Evolutionary conservation across 2,113 vertebrate species (phyloP).

Genomic region (Girardinichthys multiradiatus): DNA sequence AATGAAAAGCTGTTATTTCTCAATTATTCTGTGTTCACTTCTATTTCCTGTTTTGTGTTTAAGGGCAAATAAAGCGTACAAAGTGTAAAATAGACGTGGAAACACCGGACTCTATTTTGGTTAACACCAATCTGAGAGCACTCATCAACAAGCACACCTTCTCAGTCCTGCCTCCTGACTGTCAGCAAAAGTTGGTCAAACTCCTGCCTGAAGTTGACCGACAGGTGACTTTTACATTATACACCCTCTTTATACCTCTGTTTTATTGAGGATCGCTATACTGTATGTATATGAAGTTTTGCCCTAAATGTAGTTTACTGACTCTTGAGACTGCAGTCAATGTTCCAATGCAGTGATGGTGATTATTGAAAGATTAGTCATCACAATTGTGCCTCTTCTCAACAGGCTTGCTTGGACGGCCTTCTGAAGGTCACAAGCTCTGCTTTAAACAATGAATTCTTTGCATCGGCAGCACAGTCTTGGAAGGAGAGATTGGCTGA

Average conservation of each 20-base stretch:
- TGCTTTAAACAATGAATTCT: constrained; percentile 98
- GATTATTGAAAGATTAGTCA: constrained; percentile 26
- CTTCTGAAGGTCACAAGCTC: constrained; percentile 91
- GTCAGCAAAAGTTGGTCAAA: constrained; percentile 90
- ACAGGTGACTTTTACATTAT: constrained; percentile 81
- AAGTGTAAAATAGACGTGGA: constrained; percentile 96
- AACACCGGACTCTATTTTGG: constrained; percentile 96
- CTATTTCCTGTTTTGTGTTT: constrained; percentile 8
- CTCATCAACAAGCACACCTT: constrained; percentile 98
- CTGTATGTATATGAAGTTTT: no score
- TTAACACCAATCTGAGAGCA: constrained; percentile 95
- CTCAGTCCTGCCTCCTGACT: constrained; percentile 86
- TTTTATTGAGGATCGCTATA: background rate
- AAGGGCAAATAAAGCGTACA: constrained; percentile 92
- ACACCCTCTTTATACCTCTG: background rate
- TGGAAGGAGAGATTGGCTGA: constrained; percentile 97
- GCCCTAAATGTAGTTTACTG: background rate
- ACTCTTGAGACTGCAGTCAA: background rate
- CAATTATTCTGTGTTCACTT: background rate
- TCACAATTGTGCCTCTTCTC: constrained; percentile 42
- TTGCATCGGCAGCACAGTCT: constrained; percentile 95
- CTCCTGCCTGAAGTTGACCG: constrained; percentile 94
- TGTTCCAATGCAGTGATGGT: constrained; percentile 4
- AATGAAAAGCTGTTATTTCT: background rate
- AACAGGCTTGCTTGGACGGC: constrained; percentile 89